Percentiles rank a stretch among this genome's conserved stretches.
These are phyloP conservation scores for Hoplodrina blanda DNA, from an alignment of 2,888 invertebrate genomes.

Conservation along the genomic window DNA sequence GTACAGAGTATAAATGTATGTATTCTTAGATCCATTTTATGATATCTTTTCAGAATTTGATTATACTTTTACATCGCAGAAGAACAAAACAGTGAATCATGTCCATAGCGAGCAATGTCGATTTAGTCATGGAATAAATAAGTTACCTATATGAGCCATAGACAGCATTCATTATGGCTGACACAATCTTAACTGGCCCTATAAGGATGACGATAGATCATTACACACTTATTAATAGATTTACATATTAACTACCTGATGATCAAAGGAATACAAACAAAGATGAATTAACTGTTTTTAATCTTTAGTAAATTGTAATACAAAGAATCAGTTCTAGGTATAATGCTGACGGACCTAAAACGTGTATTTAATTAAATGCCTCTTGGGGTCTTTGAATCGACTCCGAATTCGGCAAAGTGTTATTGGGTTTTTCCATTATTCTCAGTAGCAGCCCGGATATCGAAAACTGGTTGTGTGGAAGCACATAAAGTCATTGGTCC, in stretches of 20 bases:
- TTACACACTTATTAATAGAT: slow-evolving; percentile 39
- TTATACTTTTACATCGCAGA: slow-evolving; percentile 3
- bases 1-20: not conserved
- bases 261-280: slow-evolving; percentile 32
- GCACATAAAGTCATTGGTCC: no score
- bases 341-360: no score
- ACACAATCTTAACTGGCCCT: slow-evolving; percentile 32
- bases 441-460: no score
- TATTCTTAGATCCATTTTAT: slow-evolving; percentile 6
- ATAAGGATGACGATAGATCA: slow-evolving; percentile 33
- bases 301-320: not conserved
- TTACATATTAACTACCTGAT: slow-evolving; percentile 32
- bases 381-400: no score
- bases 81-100: slow-evolving; percentile 33
- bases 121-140: slow-evolving; percentile 38
- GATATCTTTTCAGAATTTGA: not conserved
- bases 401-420: no score
- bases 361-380: no score
- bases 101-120: slow-evolving; percentile 9
- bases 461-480: no score
- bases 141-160: slow-evolving; percentile 31
- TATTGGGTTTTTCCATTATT: no score
- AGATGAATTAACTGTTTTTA: slow-evolving; percentile 13
- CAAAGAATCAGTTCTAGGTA: not conserved
- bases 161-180: slow-evolving; percentile 35